phyloP scores from a whole-genome alignment of 2,888 invertebrate species.

The Diogma glabrata region DNA sequence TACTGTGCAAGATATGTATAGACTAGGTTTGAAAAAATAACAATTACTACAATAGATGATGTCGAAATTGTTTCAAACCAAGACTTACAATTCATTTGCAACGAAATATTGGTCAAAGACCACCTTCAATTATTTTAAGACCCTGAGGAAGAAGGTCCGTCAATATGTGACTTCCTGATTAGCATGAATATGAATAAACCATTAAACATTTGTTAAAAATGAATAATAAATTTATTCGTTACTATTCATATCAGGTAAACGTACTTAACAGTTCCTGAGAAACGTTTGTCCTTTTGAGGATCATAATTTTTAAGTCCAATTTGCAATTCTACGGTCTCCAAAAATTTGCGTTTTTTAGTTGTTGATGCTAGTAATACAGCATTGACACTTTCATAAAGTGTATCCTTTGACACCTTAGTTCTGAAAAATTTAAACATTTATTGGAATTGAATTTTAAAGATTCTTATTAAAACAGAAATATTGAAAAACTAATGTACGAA shows the following conservation, averaged over 20 bases:
- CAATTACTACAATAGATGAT: too few relatives aligned
- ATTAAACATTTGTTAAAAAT: conserved; percentile 5
- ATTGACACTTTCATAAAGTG: conserved; percentile 89
- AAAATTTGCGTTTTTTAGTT: conserved; percentile 84
- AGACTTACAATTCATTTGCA: too few relatives aligned
- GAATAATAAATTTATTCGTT: too few relatives aligned
- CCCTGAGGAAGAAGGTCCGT: conserved; percentile 98
- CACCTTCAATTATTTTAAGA: conserved; percentile 89
- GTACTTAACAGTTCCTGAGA: conserved; percentile 99
- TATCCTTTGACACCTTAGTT: conserved; percentile 95
- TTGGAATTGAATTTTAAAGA: too few relatives aligned
- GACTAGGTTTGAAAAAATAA: too few relatives aligned
- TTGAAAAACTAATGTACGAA: too few relatives aligned
- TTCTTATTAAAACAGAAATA: too few relatives aligned
- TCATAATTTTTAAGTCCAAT: conserved; percentile 99
- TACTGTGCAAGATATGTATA: too few relatives aligned
- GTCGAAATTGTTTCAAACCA: too few relatives aligned
- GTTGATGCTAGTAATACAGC: conserved; percentile 63
- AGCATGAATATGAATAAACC: too few relatives aligned
- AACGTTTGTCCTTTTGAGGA: conserved; percentile 99
- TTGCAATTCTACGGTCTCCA: conserved; percentile 97
- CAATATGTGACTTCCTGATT: conserved; percentile 50
- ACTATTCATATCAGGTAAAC: conserved; percentile 48
- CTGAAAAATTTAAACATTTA: too few relatives aligned
- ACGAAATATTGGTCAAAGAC: too few relatives aligned